These are phyloP conservation scores for Triplophysa bombifrons DNA, from an alignment of 2,797 vertebrate genomes.

Conservation along the genomic window DNA sequence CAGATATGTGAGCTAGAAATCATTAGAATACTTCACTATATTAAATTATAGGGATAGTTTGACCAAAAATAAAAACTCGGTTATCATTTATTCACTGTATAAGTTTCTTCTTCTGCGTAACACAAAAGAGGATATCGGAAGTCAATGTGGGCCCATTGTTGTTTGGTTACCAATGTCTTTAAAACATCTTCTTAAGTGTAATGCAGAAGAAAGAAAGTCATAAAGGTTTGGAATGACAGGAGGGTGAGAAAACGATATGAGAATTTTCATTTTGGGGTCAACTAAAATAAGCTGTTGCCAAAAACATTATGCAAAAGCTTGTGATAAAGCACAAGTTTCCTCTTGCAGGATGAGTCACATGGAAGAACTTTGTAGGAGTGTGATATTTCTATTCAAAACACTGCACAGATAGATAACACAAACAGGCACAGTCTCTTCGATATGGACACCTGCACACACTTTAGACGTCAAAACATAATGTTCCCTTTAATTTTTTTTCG, in stretches of 20 bases:
- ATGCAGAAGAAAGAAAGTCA: too few relatives aligned
- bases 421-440: not conserved
- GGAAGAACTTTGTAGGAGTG: not conserved
- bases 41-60: not conserved
- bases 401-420: not conserved
- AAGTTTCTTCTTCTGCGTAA: too few relatives aligned
- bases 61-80: too few relatives aligned
- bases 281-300: not conserved
- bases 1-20: not conserved
- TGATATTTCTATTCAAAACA: conserved; percentile 11
- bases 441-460: not conserved
- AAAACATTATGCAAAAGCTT: not conserved
- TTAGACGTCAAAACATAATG: not conserved
- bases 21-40: not conserved
- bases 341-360: conserved; percentile 32
- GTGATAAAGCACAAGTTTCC: conserved; percentile 14
- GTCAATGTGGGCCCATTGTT: too few relatives aligned
- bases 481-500: not conserved
- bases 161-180: too few relatives aligned
- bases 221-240: too few relatives aligned
- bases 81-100: too few relatives aligned
- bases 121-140: too few relatives aligned
- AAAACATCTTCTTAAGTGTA: too few relatives aligned
- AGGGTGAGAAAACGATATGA: too few relatives aligned
- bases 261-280: too few relatives aligned